phyloP scores from a whole-genome alignment of 2,797 vertebrate genomes.

The Amniataba percoides region DNA sequence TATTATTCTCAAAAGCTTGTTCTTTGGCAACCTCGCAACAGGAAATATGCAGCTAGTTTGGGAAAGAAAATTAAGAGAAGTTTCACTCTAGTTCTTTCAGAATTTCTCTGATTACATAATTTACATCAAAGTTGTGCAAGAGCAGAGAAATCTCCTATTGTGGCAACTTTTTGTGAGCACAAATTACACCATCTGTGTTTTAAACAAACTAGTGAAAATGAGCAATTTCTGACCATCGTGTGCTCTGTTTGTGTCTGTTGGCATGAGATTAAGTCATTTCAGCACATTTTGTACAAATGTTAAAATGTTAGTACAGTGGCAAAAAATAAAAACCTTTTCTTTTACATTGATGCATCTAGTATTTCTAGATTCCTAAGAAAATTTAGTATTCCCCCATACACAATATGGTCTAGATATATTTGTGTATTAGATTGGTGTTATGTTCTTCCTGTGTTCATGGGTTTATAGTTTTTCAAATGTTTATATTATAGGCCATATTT shows the following conservation, averaged over 20 bases:
- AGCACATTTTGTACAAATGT: too few species aligned
- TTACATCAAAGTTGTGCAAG: background rate
- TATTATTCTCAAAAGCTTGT: constrained; percentile 10
- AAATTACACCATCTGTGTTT: too few species aligned
- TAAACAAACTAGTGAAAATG: too few species aligned
- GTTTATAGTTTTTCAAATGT: constrained; percentile 3
- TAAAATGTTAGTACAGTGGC: background rate
- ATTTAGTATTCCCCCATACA: background rate
- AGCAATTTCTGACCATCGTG: too few species aligned
- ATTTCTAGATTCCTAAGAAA: background rate
- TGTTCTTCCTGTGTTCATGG: background rate
- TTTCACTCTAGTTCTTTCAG: background rate
- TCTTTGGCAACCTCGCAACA: background rate
- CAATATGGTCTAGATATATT: too few species aligned
- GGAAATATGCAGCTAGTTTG: background rate
- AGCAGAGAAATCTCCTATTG: background rate
- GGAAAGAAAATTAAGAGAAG: background rate
- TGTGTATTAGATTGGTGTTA: background rate
- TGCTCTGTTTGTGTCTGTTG: too few species aligned
- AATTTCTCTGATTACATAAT: background rate
- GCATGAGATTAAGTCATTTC: too few species aligned
- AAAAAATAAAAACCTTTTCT: background rate
- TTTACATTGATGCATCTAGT: background rate
- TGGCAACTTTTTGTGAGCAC: background rate
- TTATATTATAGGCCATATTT: background rate